Conservation (phyloP, 1,140 invertebrate species). For the Harlomillsia oculata region DNA sequence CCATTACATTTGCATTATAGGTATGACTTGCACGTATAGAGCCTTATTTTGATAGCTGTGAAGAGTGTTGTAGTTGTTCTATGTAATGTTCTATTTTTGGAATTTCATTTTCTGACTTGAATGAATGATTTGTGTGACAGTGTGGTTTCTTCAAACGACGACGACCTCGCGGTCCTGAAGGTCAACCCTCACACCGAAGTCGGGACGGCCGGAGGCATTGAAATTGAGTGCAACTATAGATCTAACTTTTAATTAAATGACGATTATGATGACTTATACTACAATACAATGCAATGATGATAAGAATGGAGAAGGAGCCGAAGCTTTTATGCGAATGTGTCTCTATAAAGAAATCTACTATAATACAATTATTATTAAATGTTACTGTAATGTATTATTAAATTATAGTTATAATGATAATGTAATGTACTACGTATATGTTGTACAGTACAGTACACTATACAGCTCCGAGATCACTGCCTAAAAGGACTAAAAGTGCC, state of each 20-base stretch:
- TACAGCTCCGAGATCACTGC: slow-evolving; percentile 3
- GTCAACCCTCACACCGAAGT: slow-evolving; percentile 68
- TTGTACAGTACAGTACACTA: neutral
- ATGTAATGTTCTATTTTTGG: neutral
- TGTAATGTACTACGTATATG: too few species aligned
- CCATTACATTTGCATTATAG: neutral
- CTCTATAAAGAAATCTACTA: too few species aligned
- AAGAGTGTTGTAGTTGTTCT: neutral
- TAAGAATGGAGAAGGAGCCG: too few species aligned
- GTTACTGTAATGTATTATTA: too few species aligned
- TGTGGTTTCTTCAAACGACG: slow-evolving; percentile 88
- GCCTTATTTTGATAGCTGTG: neutral
- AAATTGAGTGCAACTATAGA: slow-evolving; percentile 52
- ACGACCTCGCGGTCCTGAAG: slow-evolving; percentile 60
- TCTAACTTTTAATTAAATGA: too few species aligned
- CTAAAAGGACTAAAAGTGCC: slow-evolving; percentile 19
- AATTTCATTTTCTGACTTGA: neutral
- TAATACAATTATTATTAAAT: too few species aligned
- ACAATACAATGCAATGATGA: too few species aligned
- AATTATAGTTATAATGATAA: too few species aligned
- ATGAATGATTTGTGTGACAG: slow-evolving; percentile 47
- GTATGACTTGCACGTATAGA: neutral
- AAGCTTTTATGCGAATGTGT: too few species aligned
- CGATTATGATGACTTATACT: slow-evolving; percentile 7
- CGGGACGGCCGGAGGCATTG: slow-evolving; percentile 43